Conservation (phyloP, 2,797 vertebrate genomes). For the Orientallactaga sibirica region DNA sequence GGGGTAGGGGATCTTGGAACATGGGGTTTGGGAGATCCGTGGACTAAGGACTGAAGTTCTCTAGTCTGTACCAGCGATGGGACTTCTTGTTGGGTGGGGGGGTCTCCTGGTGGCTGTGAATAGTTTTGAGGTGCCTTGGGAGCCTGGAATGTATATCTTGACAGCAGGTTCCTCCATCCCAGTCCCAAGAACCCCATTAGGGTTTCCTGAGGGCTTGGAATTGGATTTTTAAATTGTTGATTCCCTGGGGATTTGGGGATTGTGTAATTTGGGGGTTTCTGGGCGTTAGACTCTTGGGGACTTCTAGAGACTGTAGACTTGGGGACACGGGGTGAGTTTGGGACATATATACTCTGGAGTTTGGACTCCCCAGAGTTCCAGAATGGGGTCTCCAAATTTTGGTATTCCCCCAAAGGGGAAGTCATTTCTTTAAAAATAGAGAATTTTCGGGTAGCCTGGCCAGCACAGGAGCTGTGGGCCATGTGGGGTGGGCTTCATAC, state of each 20-base stretch:
- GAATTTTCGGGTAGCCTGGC: conserved; percentile 80
- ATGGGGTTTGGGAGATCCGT: conserved; percentile 59
- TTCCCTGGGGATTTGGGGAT: conserved; percentile 77
- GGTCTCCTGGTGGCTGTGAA: conserved; percentile 56
- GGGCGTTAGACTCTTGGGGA: conserved; percentile 59
- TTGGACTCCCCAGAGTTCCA: conserved; percentile 64
- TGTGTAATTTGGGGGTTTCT: conserved; percentile 48
- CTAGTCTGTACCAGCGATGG: conserved; percentile 28
- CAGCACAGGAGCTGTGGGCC: conserved; percentile 81
- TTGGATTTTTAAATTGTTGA: conserved; percentile 66
- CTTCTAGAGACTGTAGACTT: conserved; percentile 43
- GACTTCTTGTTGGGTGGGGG: conserved; percentile 30
- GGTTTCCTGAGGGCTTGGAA: conserved; percentile 53
- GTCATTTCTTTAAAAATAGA: conserved; percentile 83
- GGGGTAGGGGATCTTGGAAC: conserved; percentile 60
- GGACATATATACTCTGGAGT: conserved; percentile 63
- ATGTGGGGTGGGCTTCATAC: conserved; percentile 79
- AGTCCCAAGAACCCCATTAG: conserved; percentile 56
- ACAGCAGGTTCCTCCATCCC: conserved; percentile 45
- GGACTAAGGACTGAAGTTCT: conserved; percentile 56
- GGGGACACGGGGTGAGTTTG: conserved; percentile 9
- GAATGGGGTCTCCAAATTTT: conserved; percentile 79
- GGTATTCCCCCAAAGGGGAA: conserved; percentile 69
- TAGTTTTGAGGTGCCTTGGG: conserved; percentile 43
- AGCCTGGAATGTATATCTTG: conserved; percentile 43